phyloP scores from a whole-genome alignment of 2,797 vertebrate genomes.

The Margarornis squamiger region DNA sequence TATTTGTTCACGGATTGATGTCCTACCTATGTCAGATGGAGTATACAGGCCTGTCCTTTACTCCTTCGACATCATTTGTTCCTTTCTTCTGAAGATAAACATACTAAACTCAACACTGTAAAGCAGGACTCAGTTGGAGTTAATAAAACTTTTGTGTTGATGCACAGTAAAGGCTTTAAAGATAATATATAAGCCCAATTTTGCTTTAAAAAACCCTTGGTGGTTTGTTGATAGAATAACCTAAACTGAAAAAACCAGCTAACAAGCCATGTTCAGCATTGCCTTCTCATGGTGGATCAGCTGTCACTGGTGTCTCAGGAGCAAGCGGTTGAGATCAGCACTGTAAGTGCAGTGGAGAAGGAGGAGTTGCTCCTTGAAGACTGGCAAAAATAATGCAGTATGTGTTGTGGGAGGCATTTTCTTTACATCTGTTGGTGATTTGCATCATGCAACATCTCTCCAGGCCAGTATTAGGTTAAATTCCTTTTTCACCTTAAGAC shows the following conservation, averaged over 20 bases:
- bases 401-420: neutral
- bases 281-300: neutral
- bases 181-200: neutral
- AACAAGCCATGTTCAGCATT: neutral
- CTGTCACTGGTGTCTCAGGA: neutral
- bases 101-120: neutral
- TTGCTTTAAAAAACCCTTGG: neutral
- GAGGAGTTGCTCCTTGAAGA: neutral
- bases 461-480: neutral
- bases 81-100: neutral
- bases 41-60: neutral
- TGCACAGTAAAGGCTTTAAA: neutral
- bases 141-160: neutral
- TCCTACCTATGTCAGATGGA: neutral
- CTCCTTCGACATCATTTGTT: neutral
- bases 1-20: neutral
- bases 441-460: neutral
- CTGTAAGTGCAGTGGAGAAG: neutral
- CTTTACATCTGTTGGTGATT: neutral
- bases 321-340: neutral
- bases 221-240: neutral
- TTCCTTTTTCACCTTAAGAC: neutral
- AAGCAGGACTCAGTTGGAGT: neutral
- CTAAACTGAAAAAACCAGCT: neutral
- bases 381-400: neutral